A percentile compares a stretch with the other conserved stretches of the same genome.
These are phyloP conservation scores for Drosophila affinis DNA, from an alignment of 2,888 invertebrate species.

Conservation along the genomic window DNA sequence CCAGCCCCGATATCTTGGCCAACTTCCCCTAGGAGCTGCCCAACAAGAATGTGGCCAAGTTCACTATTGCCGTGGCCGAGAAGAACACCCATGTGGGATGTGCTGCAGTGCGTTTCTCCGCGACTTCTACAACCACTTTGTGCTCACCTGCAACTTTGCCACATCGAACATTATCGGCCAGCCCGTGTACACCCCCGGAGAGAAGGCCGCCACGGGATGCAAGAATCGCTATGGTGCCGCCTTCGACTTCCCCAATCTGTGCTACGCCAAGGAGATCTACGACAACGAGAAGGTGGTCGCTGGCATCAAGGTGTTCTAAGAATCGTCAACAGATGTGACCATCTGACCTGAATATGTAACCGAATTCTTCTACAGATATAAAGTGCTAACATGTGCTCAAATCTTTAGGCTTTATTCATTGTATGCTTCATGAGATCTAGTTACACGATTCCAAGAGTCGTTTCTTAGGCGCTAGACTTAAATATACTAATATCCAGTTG, in stretches of 20 bases:
- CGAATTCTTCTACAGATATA: slow-evolving; percentile 6
- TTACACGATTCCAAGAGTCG: not conserved
- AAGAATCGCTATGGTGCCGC: slow-evolving; percentile 66
- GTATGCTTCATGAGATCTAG: not conserved
- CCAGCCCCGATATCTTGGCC: slow-evolving; percentile 48
- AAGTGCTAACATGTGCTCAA: slow-evolving; percentile 9
- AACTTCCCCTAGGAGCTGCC: slow-evolving; percentile 60
- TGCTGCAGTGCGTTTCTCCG: slow-evolving; percentile 51
- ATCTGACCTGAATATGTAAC: not conserved
- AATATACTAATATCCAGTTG: slow-evolving; percentile 79
- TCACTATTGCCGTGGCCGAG: slow-evolving; percentile 60
- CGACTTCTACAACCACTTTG: slow-evolving; percentile 56
- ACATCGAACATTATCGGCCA: slow-evolving; percentile 56
- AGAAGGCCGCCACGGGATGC: slow-evolving; percentile 48
- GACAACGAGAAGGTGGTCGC: slow-evolving; percentile 3
- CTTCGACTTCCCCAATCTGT: slow-evolving; percentile 53
- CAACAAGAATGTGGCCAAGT: slow-evolving; percentile 51
- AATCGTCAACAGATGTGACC: too few species aligned
- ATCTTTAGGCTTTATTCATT: not conserved
- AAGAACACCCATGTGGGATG: slow-evolving; percentile 61
- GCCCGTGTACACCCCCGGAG: slow-evolving; percentile 60
- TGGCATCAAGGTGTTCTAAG: not conserved
- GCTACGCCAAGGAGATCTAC: slow-evolving; percentile 10
- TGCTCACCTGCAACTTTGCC: slow-evolving; percentile 67
- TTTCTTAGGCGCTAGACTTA: not conserved